phyloP scores from a whole-genome alignment of 2,888 invertebrate genomes.

The Eupithecia dodoneata region DNA sequence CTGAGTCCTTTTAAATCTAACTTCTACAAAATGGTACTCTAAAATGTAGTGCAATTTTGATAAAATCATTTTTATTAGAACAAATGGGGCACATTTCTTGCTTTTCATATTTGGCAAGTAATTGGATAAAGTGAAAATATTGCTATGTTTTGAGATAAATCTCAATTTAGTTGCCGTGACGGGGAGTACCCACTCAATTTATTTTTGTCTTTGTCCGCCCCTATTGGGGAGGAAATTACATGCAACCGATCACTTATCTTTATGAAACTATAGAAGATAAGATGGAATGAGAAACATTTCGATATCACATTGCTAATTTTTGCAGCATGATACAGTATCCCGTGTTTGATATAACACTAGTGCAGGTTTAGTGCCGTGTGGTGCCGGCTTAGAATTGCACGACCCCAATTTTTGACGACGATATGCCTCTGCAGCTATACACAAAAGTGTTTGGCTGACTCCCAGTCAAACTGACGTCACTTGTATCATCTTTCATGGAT shows the following conservation, averaged over 20 bases:
- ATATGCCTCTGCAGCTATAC: too few species aligned
- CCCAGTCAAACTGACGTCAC: too few species aligned
- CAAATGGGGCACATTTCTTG: conserved; percentile 17
- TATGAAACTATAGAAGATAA: conserved; percentile 46
- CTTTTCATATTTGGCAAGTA: conserved; percentile 35
- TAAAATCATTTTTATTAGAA: conserved; percentile 19
- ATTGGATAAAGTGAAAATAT: conserved; percentile 38
- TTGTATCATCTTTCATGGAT: too few species aligned
- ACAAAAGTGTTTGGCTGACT: too few species aligned
- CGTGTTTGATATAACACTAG: neutral
- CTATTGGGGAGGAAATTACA: conserved; percentile 66
- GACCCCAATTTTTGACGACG: too few species aligned
- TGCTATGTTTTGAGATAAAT: conserved; percentile 21
- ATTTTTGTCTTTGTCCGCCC: conserved; percentile 70
- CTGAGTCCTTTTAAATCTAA: too few species aligned
- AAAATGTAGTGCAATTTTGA: neutral
- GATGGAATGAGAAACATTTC: conserved; percentile 1
- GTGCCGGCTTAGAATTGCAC: too few species aligned
- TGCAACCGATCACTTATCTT: conserved; percentile 65
- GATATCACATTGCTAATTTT: neutral
- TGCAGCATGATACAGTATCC: neutral
- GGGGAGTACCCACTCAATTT: conserved; percentile 65
- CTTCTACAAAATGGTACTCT: neutral
- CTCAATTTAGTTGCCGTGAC: conserved; percentile 44
- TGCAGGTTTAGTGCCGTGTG: too few species aligned